These are phyloP conservation scores for Hermetia illucens DNA, from an alignment of 1,140 invertebrate genomes.

Conservation along the genomic window DNA sequence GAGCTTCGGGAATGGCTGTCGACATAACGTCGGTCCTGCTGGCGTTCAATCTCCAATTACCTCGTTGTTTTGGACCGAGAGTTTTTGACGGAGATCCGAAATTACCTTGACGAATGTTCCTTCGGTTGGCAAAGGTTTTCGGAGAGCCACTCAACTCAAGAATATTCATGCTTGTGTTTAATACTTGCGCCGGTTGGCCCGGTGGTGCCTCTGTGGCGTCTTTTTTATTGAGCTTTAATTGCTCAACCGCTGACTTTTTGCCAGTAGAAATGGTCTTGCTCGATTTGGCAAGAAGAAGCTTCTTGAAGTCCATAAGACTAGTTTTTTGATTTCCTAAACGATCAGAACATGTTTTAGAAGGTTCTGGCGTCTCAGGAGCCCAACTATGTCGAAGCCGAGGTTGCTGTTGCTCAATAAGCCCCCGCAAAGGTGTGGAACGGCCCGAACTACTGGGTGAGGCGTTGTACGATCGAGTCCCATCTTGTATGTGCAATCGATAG, in stretches of 20 bases:
- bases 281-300: slow-evolving; percentile 46
- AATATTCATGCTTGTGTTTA: slow-evolving; percentile 35
- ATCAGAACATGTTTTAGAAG: slow-evolving; percentile 39
- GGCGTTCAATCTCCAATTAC: slow-evolving; percentile 53
- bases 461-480: slow-evolving; percentile 10
- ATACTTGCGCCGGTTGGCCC: slow-evolving; percentile 8
- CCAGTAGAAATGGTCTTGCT: slow-evolving; percentile 34
- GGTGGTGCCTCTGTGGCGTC: slow-evolving; percentile 28
- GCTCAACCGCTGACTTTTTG: slow-evolving; percentile 67
- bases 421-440: slow-evolving; percentile 30
- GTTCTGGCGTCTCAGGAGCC: slow-evolving; percentile 38
- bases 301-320: slow-evolving; percentile 66
- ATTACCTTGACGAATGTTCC: slow-evolving; percentile 36
- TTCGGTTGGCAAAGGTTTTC: slow-evolving; percentile 45
- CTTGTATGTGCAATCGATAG: slow-evolving; percentile 12
- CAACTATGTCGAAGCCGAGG: slow-evolving; percentile 35
- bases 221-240: slow-evolving; percentile 57
- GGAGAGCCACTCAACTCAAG: slow-evolving; percentile 49
- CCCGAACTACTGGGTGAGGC: slow-evolving; percentile 36
- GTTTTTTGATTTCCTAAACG: slow-evolving; percentile 47
- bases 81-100: slow-evolving; percentile 35
- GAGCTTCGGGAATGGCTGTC: slow-evolving; percentile 70
- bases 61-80: slow-evolving; percentile 47
- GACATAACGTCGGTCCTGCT: slow-evolving; percentile 67
- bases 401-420: slow-evolving; percentile 31